phyloP scores from a whole-genome alignment of 2,113 vertebrate species.

The Emberiza fucata region DNA sequence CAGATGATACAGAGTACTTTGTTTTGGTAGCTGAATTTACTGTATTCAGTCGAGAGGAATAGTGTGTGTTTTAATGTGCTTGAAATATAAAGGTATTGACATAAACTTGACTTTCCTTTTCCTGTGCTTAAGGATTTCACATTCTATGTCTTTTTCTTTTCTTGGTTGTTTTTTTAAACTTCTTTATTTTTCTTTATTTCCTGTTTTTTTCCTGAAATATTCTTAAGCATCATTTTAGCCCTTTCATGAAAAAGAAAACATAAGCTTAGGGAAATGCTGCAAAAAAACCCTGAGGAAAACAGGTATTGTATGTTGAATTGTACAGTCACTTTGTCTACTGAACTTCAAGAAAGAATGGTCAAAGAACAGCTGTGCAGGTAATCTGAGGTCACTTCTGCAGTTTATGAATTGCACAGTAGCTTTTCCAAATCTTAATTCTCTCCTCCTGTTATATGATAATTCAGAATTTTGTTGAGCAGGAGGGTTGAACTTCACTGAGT shows the following conservation, averaged over 20 bases:
- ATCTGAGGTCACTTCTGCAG: not conserved
- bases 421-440: not conserved
- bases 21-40: not conserved
- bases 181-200: not conserved
- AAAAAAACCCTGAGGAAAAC: not conserved
- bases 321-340: not conserved
- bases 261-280: not conserved
- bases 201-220: not conserved
- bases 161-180: not conserved
- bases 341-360: not conserved
- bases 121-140: not conserved
- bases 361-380: not conserved
- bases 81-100: not conserved
- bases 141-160: not conserved
- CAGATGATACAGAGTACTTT: not conserved
- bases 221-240: not conserved
- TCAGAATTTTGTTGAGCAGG: not conserved
- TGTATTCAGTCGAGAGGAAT: not conserved
- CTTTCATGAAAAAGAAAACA: not conserved
- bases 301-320: not conserved
- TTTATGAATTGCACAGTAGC: not conserved
- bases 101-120: not conserved
- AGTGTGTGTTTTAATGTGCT: not conserved
- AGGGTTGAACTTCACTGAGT: not conserved
- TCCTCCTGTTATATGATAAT: not conserved